phyloP scores from a whole-genome alignment of 2,797 vertebrate species.

The Kryptopterus vitreolus region DNA sequence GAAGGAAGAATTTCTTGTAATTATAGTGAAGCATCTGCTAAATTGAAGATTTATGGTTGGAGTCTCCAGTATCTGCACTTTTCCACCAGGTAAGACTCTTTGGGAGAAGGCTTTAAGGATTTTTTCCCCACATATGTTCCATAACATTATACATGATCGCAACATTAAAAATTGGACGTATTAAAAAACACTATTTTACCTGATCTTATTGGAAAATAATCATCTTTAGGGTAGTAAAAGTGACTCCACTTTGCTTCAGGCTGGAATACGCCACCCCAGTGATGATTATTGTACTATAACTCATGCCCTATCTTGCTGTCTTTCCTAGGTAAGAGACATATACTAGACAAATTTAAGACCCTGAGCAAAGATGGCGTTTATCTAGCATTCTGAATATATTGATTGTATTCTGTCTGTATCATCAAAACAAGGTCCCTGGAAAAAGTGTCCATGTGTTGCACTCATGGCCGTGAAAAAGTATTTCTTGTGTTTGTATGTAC shows the following conservation, averaged over 20 bases:
- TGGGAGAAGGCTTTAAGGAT: not conserved
- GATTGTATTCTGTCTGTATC: not conserved
- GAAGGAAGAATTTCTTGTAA: too few relatives aligned
- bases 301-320: not conserved
- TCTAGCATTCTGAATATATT: not conserved
- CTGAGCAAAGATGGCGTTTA: not conserved
- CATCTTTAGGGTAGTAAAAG: not conserved
- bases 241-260: not conserved
- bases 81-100: not conserved
- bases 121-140: not conserved
- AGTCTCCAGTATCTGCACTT: not conserved
- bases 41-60: not conserved
- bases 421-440: not conserved
- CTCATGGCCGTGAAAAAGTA: not conserved
- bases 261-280: not conserved
- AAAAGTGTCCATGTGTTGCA: not conserved
- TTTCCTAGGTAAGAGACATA: not conserved
- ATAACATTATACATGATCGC: not conserved
- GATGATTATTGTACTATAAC: constrained; percentile 3
- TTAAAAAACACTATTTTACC: not conserved
- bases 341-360: not conserved
- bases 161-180: not conserved
- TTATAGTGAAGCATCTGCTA: not conserved
- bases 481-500: constrained; percentile 12
- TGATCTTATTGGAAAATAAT: not conserved